Percentiles rank a stretch among this genome's conserved stretches.
phyloP scores from a whole-genome alignment of 2,888 invertebrate species.

The Rhopalosiphum nymphaeae region DNA sequence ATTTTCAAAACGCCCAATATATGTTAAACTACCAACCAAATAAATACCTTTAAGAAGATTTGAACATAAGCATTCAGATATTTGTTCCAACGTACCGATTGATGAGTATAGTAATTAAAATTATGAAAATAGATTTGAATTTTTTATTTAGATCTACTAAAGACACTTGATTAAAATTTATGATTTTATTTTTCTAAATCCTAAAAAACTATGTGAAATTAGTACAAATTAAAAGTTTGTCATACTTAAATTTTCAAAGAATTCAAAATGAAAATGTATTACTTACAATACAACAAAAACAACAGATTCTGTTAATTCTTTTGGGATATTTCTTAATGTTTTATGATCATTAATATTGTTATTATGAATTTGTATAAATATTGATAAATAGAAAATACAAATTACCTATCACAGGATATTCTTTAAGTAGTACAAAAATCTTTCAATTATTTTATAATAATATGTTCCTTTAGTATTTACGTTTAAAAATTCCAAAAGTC shows the following conservation, averaged over 20 bases:
- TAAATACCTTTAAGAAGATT: not conserved
- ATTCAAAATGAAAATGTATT: not conserved
- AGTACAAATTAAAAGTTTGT: not conserved
- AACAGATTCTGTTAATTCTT: not conserved
- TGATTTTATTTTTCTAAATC: not conserved
- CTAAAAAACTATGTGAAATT: not conserved
- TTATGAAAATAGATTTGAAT: not conserved
- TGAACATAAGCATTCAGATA: not conserved
- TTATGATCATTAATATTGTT: not conserved
- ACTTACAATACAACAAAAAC: not conserved
- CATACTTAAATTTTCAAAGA: not conserved
- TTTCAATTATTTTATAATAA: too few relatives aligned
- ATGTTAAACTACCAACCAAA: not conserved
- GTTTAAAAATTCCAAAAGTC: too few relatives aligned
- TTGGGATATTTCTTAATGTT: not conserved
- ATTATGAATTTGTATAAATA: not conserved
- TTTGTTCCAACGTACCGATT: not conserved
- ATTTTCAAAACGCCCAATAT: not conserved
- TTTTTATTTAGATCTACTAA: not conserved
- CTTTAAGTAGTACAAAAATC: too few relatives aligned
- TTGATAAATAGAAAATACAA: not conserved
- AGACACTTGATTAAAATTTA: not conserved
- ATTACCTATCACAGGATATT: not conserved
- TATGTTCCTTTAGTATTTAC: too few relatives aligned
- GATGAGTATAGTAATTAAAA: not conserved